A percentile compares a stretch with the other conserved stretches of the same genome.
Evolutionary conservation across 1,140 invertebrate species (phyloP).

Genomic region (Sesamia nonagrioides): DNA sequence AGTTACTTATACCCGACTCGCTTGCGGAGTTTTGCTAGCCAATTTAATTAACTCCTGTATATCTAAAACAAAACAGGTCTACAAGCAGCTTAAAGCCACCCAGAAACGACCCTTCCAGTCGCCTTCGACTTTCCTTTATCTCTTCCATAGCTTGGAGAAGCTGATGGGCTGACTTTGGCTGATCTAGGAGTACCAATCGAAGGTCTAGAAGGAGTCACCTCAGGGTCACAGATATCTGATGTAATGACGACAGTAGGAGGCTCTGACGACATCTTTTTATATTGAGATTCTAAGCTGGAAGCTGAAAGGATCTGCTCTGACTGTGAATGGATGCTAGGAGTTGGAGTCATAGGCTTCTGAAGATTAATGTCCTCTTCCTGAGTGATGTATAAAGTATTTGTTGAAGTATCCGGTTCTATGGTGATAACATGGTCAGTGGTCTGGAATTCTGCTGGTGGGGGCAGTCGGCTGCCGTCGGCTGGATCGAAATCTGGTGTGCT

Average conservation of each 20-base stretch:
- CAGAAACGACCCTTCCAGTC: slow-evolving; percentile 90
- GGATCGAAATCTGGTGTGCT: slow-evolving; percentile 64
- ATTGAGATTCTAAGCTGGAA: slow-evolving; percentile 67
- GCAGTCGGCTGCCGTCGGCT: slow-evolving; percentile 54
- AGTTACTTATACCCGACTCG: too few species aligned
- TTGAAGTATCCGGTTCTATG: slow-evolving; percentile 71
- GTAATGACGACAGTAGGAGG: slow-evolving; percentile 42
- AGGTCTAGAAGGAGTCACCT: slow-evolving; percentile 23
- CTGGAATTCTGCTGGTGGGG: slow-evolving; percentile 59
- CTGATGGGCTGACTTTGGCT: slow-evolving; percentile 57
- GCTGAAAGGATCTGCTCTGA: slow-evolving; percentile 76
- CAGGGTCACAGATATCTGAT: slow-evolving; percentile 58
- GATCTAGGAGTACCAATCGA: slow-evolving; percentile 49
- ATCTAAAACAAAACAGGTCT: background rate
- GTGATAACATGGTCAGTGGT: slow-evolving; percentile 76
- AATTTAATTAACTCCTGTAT: too few species aligned
- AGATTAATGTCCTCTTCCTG: slow-evolving; percentile 76
- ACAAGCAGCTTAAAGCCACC: slow-evolving; percentile 88
- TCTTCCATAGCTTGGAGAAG: slow-evolving; percentile 77
- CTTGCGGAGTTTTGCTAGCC: too few species aligned
- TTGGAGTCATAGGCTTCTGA: slow-evolving; percentile 77
- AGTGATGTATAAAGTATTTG: slow-evolving; percentile 75
- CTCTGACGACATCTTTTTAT: slow-evolving; percentile 54
- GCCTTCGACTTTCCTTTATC: slow-evolving; percentile 90
- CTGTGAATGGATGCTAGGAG: slow-evolving; percentile 62